phyloP scores from a whole-genome alignment of 1,140 invertebrate species.

The Camponotus pennsylvanicus region DNA sequence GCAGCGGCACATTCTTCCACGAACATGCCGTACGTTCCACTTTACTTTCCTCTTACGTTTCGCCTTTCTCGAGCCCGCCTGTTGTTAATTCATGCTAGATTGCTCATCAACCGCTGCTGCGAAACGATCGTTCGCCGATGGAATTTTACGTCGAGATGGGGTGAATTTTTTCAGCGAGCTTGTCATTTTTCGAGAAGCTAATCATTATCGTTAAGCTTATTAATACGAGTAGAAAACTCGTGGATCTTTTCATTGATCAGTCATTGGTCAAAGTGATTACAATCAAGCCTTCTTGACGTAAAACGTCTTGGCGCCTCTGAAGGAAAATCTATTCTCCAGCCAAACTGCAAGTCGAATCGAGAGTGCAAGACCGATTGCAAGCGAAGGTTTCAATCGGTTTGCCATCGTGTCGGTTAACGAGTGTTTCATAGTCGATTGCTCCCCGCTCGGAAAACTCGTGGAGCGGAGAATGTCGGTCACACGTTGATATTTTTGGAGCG shows the following conservation, averaged over 20 bases:
- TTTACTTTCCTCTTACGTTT: conserved; percentile 18
- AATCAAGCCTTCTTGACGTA: not conserved
- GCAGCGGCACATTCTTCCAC: conserved; percentile 24
- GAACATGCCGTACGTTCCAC: conserved; percentile 33
- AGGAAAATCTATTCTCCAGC: not conserved
- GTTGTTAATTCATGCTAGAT: not conserved
- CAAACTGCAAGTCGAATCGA: not conserved
- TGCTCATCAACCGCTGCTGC: not conserved
- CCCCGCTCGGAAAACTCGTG: conserved; percentile 4
- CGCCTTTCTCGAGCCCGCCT: conserved; percentile 10
- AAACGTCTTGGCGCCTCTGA: not conserved
- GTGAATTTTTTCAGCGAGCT: not conserved
- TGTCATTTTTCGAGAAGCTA: too few relatives aligned
- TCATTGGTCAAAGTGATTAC: not conserved
- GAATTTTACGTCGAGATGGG: not conserved
- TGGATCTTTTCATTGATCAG: not conserved
- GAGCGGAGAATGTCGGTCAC: conserved; percentile 49
- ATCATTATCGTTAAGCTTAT: not conserved
- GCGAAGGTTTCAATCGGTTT: conserved; percentile 23
- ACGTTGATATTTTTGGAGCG: conserved; percentile 42
- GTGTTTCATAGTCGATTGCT: conserved; percentile 47
- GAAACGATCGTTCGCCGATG: not conserved
- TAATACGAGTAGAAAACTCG: not conserved
- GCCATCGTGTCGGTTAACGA: conserved; percentile 10
- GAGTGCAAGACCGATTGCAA: not conserved